phyloP scores from a whole-genome alignment of 2,797 vertebrate species.

The Siniperca scherzeri region DNA sequence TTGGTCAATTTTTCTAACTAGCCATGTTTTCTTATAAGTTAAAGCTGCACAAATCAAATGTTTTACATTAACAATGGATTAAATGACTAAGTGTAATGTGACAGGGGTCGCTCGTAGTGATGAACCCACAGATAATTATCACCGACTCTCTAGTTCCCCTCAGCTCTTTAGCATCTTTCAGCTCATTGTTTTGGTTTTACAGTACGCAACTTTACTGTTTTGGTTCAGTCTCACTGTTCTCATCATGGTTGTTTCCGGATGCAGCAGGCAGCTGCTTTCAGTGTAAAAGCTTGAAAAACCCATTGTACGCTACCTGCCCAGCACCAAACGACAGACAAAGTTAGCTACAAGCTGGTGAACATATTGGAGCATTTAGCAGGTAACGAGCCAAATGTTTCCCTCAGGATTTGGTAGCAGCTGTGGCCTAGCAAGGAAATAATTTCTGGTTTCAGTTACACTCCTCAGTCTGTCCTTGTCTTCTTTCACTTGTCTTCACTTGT shows the following conservation, averaged over 20 bases:
- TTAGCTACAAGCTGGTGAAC: background rate
- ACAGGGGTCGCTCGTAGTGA: background rate
- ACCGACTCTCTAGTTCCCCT: background rate
- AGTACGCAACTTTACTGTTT: too few relatives aligned
- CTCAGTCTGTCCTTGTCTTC: too few relatives aligned
- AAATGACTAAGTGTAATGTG: background rate
- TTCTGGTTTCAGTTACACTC: too few relatives aligned
- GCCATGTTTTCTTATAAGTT: background rate
- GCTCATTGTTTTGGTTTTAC: too few relatives aligned
- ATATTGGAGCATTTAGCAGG: background rate
- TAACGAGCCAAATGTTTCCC: background rate
- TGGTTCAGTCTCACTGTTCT: background rate
- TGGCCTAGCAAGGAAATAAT: background rate
- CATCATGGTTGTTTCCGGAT: background rate
- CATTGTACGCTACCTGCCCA: background rate
- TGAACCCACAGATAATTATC: background rate
- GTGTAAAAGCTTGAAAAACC: too few relatives aligned
- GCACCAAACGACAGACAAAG: too few relatives aligned
- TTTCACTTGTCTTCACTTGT: background rate
- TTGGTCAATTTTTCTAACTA: too few relatives aligned
- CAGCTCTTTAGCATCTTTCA: background rate
- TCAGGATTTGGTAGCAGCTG: too few relatives aligned
- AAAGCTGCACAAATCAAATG: background rate
- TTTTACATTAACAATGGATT: background rate
- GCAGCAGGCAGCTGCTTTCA: background rate